phyloP scores from a whole-genome alignment of 2,888 invertebrate genomes.

The Drosophila pseudotakahashii region DNA sequence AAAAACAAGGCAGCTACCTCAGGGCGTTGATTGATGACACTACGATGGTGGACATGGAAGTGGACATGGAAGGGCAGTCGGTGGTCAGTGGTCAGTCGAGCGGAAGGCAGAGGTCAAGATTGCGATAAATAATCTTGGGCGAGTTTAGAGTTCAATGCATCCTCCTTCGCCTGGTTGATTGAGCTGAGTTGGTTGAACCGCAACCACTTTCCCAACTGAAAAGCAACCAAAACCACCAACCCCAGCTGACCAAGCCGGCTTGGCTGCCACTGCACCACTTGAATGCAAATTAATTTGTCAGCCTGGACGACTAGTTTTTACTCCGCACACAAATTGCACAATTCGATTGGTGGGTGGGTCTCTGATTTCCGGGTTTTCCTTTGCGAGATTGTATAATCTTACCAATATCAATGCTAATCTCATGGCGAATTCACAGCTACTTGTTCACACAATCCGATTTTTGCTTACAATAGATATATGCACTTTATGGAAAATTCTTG shows the following conservation, averaged over 20 bases:
- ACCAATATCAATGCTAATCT: conserved; percentile 71
- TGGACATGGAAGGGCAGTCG: conserved; percentile 35
- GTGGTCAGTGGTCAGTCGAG: conserved; percentile 28
- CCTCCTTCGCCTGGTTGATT: conserved; percentile 4
- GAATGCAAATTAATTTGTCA: conserved; percentile 70
- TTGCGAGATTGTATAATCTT: conserved; percentile 44
- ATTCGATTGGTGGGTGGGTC: conserved; percentile 24
- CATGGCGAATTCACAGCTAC: conserved; percentile 47
- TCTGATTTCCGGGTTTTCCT: conserved; percentile 20
- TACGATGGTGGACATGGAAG: conserved; percentile 20
- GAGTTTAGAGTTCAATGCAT: conserved; percentile 26
- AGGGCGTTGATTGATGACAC: conserved; percentile 20
- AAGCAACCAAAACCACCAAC: not conserved
- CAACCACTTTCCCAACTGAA: conserved; percentile 13
- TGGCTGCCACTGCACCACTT: conserved; percentile 37
- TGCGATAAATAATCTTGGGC: not conserved
- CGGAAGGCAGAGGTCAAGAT: conserved; percentile 40
- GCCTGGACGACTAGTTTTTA: conserved; percentile 29
- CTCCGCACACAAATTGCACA: conserved; percentile 22
- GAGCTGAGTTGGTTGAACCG: conserved; percentile 22
- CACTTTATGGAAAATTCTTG: not conserved
- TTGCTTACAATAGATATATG: not conserved
- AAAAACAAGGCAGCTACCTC: conserved; percentile 11
- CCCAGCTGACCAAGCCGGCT: conserved; percentile 56
- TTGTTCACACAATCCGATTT: conserved; percentile 5